Evolutionary conservation across 2,113 vertebrate genomes (phyloP), one percentile per base, ranked within the genome.

Genomic region (Cinclus mexicanus): DNA sequence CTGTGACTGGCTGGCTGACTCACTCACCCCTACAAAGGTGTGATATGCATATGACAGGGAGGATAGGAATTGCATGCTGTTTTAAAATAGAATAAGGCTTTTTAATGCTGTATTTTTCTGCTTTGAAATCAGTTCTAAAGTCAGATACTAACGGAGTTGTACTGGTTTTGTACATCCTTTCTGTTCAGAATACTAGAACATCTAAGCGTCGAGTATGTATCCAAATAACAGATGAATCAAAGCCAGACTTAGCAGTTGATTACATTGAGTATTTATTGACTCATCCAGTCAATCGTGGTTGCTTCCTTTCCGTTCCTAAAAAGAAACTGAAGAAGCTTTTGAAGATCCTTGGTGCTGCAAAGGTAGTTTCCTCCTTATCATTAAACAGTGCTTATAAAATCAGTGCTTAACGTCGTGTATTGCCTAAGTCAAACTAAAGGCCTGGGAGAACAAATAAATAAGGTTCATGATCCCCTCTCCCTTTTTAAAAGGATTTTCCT

Each of bases 241-340:
- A 99, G 92, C 99, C 99, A 3, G 98, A 98, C 39, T 72, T 99
- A 88, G 99, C 98, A 0, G n/a, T 99, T 84, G 96, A 97, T 63
- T 99, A 99, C 86, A 53, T 98, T 86, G 99, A 99, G 31, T 98
- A 99, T 90, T 91, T 99, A 83, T 83, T 99, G 90, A 98, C 96
- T 59, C 97, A 98, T 69, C 95, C 96, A 14, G 96, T 98, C 87
- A 98, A 98, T 59, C 97, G 98, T 23, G 97, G 94, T 57, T 98
- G 96, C 77, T 96, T 99, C 18, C 96, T 99, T 18, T 97, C 96
- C 76, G 86, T 98, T 7, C 96, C 96, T 37, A 94, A 93, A 90
- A 98, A 96, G 72, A 98, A 98, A 55, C 96, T 99, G 86, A 97
- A 96, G 67, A 96, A 97, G 22, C 98, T 99, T 77, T 95, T 99